These are phyloP conservation scores for Marmota monax DNA, from an alignment of 2,113 vertebrate genomes.

Conservation along the genomic window DNA sequence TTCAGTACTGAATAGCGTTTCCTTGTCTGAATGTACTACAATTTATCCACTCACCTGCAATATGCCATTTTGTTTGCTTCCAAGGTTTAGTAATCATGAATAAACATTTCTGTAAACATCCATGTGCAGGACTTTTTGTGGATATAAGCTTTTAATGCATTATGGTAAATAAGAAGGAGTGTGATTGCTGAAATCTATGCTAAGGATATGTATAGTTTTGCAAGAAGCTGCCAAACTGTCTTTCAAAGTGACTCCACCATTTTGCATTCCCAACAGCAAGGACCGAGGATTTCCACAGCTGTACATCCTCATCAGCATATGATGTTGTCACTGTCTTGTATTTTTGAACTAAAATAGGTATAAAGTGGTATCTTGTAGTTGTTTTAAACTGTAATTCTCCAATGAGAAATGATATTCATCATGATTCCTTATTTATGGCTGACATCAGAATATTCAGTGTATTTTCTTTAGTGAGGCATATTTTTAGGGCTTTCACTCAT, in stretches of 20 bases:
- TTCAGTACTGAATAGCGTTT: background rate
- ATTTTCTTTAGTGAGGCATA: background rate
- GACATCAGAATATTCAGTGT: too few species aligned
- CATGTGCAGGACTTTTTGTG: background rate
- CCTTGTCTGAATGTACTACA: too few species aligned
- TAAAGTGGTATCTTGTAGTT: background rate
- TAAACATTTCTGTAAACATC: background rate
- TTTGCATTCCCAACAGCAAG: background rate
- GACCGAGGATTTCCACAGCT: background rate
- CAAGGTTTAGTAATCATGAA: background rate
- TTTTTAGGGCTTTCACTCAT: background rate
- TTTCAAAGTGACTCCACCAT: background rate
- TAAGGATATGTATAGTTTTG: background rate
- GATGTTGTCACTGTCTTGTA: background rate
- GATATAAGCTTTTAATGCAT: background rate
- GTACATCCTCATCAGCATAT: background rate
- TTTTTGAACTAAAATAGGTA: background rate
- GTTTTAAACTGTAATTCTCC: background rate
- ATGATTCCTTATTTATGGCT: background rate
- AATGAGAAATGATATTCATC: background rate
- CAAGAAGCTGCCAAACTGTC: background rate
- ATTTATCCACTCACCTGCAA: background rate
- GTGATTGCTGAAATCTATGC: background rate
- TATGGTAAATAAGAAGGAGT: background rate
- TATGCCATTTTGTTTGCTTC: too few species aligned